phyloP scores from a whole-genome alignment of 2,113 vertebrate species.

The Microcebus griseorufus region DNA sequence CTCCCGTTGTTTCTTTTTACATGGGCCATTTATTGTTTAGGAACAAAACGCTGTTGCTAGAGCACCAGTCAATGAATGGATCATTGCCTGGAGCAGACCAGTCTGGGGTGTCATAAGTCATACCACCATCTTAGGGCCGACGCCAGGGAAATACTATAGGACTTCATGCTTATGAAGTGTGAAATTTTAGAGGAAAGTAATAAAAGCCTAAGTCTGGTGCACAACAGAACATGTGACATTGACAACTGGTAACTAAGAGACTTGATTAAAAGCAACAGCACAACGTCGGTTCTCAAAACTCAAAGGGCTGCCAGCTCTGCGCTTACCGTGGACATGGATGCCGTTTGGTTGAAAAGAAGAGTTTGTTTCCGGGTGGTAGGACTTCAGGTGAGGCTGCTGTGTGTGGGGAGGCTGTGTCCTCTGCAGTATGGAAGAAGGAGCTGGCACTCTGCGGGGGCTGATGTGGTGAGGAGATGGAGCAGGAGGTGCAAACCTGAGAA shows the following conservation, averaged over 20 bases:
- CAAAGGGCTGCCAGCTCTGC: neutral
- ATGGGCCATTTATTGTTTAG: neutral
- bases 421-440: slow-evolving; percentile 81
- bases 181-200: neutral
- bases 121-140: neutral
- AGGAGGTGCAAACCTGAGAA: slow-evolving; percentile 88
- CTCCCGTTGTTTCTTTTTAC: neutral
- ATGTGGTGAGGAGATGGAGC: slow-evolving; percentile 87
- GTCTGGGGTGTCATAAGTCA: neutral
- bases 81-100: neutral
- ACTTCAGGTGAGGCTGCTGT: slow-evolving; percentile 83
- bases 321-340: slow-evolving; percentile 87
- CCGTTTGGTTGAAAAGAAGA: slow-evolving; percentile 83
- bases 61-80: neutral
- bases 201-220: neutral
- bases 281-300: neutral
- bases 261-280: neutral
- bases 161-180: neutral
- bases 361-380: slow-evolving; percentile 79
- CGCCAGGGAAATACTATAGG: neutral
- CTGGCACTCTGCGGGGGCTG: slow-evolving; percentile 82
- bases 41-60: neutral
- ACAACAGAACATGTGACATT: slow-evolving; percentile 13
- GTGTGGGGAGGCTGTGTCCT: slow-evolving; percentile 81
- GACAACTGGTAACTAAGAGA: neutral